Base-by-base conservation (phyloP, 2,113 vertebrate genomes). In the Mobula birostris region DNA sequence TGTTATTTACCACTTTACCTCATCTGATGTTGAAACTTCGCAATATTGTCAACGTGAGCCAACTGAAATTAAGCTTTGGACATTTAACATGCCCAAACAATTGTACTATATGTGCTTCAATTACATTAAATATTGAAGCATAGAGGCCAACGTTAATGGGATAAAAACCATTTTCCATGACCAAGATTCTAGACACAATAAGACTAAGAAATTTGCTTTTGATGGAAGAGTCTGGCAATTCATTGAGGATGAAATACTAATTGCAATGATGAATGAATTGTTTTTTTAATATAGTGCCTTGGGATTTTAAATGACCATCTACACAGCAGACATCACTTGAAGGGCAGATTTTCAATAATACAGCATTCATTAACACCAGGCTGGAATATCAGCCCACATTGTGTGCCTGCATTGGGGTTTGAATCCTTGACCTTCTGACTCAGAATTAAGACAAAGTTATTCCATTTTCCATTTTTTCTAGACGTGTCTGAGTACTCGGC, bases 391-490 rank as follows among this genome's bases (percentile, higher is more conserved):
- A 90, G 85, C 85, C 85, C n/a, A 68, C 14, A 32, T 66, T n/a
- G 17, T 90, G 61, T 90, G 85, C 85, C 85, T 90, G 15, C 1
- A 32, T 17, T 90, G 15, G 61, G 29, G 85, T 90, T 68, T 90
- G 85, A 90, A 90, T 29, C 85, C 29, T 66, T 32, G 85, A 90
- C 61, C 85, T 90, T 8, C 61, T 90, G 85, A 90, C 85, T 90
- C 85, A 90, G 85, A 90, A 90, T n/a, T 48, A 48, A 48, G 48
- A 48, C 91, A 74, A 74, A 74, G 56, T 74, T 36, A 74, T 74
- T 93, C 91, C 68, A 56, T 76, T 93, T 76, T 93, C 91, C 91
- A 93, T 93, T 74, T 93, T 91, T 93, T 29, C 91, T 74, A 93
- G 91, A 93, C 91, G 40, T 93, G 91, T 93, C 91, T 93, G 40